Evolutionary conservation across 2,888 invertebrate genomes (phyloP).

Genomic region (Tenthredo amoena): DNA sequence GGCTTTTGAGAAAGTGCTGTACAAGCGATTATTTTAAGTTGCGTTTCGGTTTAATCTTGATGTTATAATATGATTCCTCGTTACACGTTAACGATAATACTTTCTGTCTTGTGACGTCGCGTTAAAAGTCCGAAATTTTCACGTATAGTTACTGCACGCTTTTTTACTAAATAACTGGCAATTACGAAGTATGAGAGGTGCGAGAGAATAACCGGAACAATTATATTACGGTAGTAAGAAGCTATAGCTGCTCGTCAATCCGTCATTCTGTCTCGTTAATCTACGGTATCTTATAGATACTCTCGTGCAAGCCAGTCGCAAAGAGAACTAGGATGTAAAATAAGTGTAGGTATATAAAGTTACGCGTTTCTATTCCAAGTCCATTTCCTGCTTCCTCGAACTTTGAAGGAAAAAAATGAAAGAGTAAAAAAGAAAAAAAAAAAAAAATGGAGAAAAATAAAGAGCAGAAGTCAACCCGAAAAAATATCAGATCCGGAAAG

Average conservation of each 20-base stretch:
- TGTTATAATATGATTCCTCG: not conserved
- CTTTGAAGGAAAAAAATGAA: not conserved
- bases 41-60: too few relatives aligned
- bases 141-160: too few relatives aligned
- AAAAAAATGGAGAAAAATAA: not conserved
- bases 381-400: slow-evolving; percentile 4
- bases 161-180: not conserved
- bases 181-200: not conserved
- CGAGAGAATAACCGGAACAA: slow-evolving; percentile 8
- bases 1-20: not conserved
- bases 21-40: not conserved
- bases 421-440: not conserved
- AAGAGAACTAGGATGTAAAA: not conserved
- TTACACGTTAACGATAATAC: not conserved
- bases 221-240: not conserved
- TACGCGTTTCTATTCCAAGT: slow-evolving; percentile 24
- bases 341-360: slow-evolving; percentile 2
- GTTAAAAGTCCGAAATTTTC: too few relatives aligned
- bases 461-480: not conserved
- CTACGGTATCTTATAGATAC: not conserved
- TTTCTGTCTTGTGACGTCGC: not conserved
- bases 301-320: not conserved
- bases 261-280: slow-evolving; percentile 31
- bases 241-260: slow-evolving; percentile 1
- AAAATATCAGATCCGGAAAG: too few relatives aligned